Conservation (phyloP, 2,888 invertebrate genomes). For the Dorcus parallelipipedus region DNA sequence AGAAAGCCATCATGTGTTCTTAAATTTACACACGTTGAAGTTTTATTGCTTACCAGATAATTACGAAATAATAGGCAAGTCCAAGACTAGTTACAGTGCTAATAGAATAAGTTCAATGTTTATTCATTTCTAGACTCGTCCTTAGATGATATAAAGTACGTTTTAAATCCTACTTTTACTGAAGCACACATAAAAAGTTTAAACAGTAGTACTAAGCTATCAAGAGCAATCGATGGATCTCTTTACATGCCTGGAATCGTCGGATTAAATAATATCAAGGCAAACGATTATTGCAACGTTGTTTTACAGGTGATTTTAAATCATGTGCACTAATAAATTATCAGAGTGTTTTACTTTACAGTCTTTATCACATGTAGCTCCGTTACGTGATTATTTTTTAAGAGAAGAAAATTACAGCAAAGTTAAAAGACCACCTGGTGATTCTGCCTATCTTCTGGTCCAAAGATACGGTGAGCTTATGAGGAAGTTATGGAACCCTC, state of each 20-base stretch:
- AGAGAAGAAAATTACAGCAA: conserved; percentile 88
- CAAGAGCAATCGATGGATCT: conserved; percentile 93
- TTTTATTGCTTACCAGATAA: conserved; percentile 99
- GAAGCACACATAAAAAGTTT: conserved; percentile 76
- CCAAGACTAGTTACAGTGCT: not conserved
- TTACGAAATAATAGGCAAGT: conserved; percentile 94
- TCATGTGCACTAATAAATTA: not conserved
- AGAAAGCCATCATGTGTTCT: conserved; percentile 95
- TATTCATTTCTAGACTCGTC: conserved; percentile 72
- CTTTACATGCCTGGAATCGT: conserved; percentile 97
- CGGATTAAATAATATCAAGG: conserved; percentile 98
- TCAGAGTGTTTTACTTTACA: conserved; percentile 46
- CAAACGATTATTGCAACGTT: conserved; percentile 99
- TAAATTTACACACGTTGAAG: conserved; percentile 93
- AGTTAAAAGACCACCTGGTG: conserved; percentile 90
- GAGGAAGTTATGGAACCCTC: conserved; percentile 97
- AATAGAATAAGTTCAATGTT: not conserved
- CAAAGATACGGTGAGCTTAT: conserved; percentile 93
- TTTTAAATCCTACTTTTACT: conserved; percentile 94
- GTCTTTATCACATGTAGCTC: conserved; percentile 93
- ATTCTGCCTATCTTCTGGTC: conserved; percentile 87
- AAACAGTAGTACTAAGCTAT: conserved; percentile 79
- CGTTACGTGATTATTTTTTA: conserved; percentile 91
- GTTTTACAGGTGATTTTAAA: conserved; percentile 74
- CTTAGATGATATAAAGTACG: conserved; percentile 97